Evolutionary conservation across 1,140 invertebrate genomes (phyloP).

Genomic region (Zaprionus taronus): DNA sequence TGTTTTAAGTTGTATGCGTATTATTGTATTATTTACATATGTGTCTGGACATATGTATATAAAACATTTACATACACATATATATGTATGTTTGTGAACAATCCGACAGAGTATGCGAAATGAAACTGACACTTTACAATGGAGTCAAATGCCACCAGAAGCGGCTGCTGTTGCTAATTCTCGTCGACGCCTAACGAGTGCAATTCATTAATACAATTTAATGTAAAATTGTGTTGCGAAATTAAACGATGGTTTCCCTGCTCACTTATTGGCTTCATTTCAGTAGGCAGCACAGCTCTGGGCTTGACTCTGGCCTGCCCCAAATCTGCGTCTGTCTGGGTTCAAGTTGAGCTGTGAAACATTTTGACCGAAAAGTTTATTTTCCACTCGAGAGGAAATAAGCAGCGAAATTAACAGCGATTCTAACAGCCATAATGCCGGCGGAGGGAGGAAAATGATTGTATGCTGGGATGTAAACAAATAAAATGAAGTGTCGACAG

Average conservation of each 20-base stretch:
- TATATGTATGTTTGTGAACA: background rate
- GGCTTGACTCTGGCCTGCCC: background rate
- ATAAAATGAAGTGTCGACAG: conserved; percentile 59
- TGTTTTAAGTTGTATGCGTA: conserved; percentile 27
- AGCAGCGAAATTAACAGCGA: conserved; percentile 37
- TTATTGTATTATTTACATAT: conserved; percentile 35
- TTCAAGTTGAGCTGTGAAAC: conserved; percentile 16
- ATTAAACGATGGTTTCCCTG: conserved; percentile 21
- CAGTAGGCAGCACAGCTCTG: background rate
- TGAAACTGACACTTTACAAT: background rate
- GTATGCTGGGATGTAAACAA: conserved; percentile 47
- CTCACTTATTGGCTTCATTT: conserved; percentile 35
- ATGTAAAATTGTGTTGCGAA: conserved; percentile 43
- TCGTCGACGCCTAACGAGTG: conserved; percentile 32
- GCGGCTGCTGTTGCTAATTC: conserved; percentile 22
- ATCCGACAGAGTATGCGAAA: too few species aligned
- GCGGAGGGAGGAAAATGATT: conserved; percentile 10
- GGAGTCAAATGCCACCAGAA: conserved; percentile 15
- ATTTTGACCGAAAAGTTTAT: conserved; percentile 41
- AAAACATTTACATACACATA: too few species aligned
- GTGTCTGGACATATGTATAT: conserved; percentile 12
- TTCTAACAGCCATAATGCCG: conserved; percentile 14
- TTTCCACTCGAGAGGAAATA: conserved; percentile 42
- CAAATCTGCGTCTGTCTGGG: background rate
- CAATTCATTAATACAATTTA: conserved; percentile 63